Base-by-base conservation (phyloP, 1,140 invertebrate genomes). In the Carcinoscorpius rotundicauda region DNA sequence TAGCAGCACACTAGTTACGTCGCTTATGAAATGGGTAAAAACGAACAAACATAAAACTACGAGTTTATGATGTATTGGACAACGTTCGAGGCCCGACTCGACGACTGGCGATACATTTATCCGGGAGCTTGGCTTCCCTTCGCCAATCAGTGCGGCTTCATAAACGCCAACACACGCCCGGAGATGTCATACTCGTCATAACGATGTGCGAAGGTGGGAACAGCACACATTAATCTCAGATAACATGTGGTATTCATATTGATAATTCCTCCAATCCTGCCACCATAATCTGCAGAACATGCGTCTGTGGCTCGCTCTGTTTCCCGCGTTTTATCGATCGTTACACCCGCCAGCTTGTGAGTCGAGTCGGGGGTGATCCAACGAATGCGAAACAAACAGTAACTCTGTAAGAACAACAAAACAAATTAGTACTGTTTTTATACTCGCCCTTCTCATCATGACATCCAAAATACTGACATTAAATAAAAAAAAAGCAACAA, bases 201-300 rank as follows among this genome's bases (percentile, higher is more conserved):
- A 29, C 29, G 29, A 29, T 29, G 29, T 29, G 29, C 29, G 29
- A 29, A 29, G 29, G 29, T 29, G 29, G 29, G 29, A 29, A 29
- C 29, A 29, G 29, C 29, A 29, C 29, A 60, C 63, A 64, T 64
- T 60, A 59, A 64, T 64, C 58, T 64, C 52, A 8, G 29, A 60
- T 6, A 60, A 10, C n/a, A 48, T 6, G 9, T 52, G 10, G 63
- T 52, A 60, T 64, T 60, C 63, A 60, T 64, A 64, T 51, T 57
- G 59, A 64, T 60, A 64, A 64, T 53, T 51, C 50, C 59, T 64
- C 58, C 51, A 60, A 29, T n/a, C 63, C 9, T 6, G 48, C 5
- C 56, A 58, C 50, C 11, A 4, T 11, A 11, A 29, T 48, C 11
- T 4, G 4, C 10, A 29, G 58, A 52, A 11, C 49, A 6, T 11